Conservation (phyloP, 2,888 invertebrate genomes). For the Philaethria dido region DNA sequence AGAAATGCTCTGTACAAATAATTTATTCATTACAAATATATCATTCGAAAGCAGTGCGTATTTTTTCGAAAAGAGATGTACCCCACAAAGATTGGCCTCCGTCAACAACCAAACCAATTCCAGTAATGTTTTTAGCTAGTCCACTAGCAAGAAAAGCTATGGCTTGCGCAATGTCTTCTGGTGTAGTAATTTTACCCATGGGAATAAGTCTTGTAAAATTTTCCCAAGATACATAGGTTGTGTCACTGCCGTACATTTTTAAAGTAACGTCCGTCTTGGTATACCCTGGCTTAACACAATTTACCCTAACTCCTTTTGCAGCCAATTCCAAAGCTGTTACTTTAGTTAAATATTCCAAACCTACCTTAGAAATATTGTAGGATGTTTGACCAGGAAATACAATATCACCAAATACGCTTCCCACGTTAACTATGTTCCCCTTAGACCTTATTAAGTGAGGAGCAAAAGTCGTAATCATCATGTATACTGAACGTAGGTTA, state of each 20-base stretch:
- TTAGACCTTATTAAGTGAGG: constrained; percentile 14
- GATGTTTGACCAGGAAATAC: constrained; percentile 17
- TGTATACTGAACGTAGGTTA: constrained; percentile 16
- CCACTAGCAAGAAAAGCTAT: constrained; percentile 15
- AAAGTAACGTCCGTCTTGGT: background rate
- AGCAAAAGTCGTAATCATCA: constrained; percentile 21
- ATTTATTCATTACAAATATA: background rate
- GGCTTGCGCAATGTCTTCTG: constrained; percentile 14
- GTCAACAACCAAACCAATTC: constrained; percentile 17
- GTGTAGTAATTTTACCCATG: constrained; percentile 5
- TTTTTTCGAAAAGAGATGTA: constrained; percentile 16
- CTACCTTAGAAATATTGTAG: constrained; percentile 22
- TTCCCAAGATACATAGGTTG: constrained; percentile 1
- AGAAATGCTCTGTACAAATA: background rate
- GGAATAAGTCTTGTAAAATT: constrained; percentile 11
- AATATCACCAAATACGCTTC: constrained; percentile 19
- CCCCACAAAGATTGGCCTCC: constrained; percentile 15
- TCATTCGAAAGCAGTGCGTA: constrained; percentile 23
- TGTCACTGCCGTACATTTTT: background rate
- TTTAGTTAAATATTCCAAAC: constrained; percentile 24
- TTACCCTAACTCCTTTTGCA: constrained; percentile 18
- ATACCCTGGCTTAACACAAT: constrained; percentile 22
- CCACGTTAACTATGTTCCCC: constrained; percentile 21
- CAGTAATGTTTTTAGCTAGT: constrained; percentile 22
- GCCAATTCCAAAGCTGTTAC: constrained; percentile 24